These are phyloP conservation scores for Sarcophaga caerulescens DNA, from an alignment of 2,888 invertebrate species.

Conservation along the genomic window DNA sequence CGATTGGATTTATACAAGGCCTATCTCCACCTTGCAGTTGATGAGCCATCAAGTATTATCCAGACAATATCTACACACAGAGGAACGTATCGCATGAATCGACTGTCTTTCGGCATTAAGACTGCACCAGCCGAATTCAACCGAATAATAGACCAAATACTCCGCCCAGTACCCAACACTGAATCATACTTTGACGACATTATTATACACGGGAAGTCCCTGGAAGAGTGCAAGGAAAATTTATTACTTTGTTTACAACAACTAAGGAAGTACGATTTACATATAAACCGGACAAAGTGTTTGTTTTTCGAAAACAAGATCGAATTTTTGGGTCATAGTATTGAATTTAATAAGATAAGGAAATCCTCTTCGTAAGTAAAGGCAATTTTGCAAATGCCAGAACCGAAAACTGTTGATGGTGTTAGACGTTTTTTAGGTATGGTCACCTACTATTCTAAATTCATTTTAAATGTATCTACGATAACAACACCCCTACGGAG, in stretches of 20 bases:
- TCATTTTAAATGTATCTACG: no score
- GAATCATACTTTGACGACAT: conserved; percentile 26
- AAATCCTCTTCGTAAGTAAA: no score
- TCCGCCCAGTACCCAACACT: conserved; percentile 1
- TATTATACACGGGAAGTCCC: background rate
- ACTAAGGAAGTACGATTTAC: no score
- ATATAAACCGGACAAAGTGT: background rate
- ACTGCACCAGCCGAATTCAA: conserved; percentile 1
- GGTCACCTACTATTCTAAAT: no score
- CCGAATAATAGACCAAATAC: conserved; percentile 19
- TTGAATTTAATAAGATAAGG: no score
- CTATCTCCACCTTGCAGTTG: conserved; percentile 12
- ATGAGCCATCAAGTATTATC: conserved; percentile 8
- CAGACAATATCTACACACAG: conserved; percentile 2
- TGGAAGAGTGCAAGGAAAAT: conserved; percentile 17
- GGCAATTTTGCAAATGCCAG: no score
- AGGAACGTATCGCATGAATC: background rate
- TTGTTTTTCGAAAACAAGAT: background rate
- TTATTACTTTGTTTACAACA: background rate
- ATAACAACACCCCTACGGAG: no score
- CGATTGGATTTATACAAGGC: background rate
- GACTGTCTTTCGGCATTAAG: conserved; percentile 2
- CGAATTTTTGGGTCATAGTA: no score
- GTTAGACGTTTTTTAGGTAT: no score
- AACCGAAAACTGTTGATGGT: no score